Evolutionary conservation across 2,888 invertebrate species (phyloP).

Genomic region (Melinaea marsaeus): DNA sequence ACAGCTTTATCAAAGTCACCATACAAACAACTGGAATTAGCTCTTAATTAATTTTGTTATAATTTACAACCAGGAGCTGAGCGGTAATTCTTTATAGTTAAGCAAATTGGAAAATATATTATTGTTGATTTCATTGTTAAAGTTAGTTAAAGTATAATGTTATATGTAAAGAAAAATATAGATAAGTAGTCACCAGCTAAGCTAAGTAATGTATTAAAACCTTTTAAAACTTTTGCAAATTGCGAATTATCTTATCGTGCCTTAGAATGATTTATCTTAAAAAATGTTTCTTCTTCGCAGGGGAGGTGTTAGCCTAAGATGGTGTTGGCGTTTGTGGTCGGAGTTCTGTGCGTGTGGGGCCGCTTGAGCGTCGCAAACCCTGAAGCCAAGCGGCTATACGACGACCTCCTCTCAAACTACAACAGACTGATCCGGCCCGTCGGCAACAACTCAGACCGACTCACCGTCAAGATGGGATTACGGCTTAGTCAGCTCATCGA

Average conservation of each 20-base stretch:
- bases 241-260: too few species aligned
- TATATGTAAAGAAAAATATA: too few species aligned
- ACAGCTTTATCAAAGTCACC: conserved; percentile 31
- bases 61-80: conserved; percentile 30
- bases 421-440: conserved; percentile 97
- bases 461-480: conserved; percentile 96
- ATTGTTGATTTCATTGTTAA: neutral
- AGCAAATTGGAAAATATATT: conserved; percentile 3
- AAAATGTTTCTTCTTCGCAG: conserved; percentile 63
- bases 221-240: too few species aligned
- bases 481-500: conserved; percentile 93
- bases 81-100: conserved; percentile 11
- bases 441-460: conserved; percentile 94
- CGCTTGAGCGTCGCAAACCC: conserved; percentile 90
- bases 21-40: conserved; percentile 31
- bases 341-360: conserved; percentile 87
- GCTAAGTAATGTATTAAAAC: too few species aligned
- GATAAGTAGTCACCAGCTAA: too few species aligned
- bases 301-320: conserved; percentile 92
- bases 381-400: conserved; percentile 95
- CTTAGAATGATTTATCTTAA: neutral
- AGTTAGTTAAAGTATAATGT: too few species aligned
- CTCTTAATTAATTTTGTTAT: conserved; percentile 32
- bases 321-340: conserved; percentile 85
- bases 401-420: conserved; percentile 96